phyloP scores from a whole-genome alignment of 1,140 invertebrate genomes.

The Steinernema feltiae region DNA sequence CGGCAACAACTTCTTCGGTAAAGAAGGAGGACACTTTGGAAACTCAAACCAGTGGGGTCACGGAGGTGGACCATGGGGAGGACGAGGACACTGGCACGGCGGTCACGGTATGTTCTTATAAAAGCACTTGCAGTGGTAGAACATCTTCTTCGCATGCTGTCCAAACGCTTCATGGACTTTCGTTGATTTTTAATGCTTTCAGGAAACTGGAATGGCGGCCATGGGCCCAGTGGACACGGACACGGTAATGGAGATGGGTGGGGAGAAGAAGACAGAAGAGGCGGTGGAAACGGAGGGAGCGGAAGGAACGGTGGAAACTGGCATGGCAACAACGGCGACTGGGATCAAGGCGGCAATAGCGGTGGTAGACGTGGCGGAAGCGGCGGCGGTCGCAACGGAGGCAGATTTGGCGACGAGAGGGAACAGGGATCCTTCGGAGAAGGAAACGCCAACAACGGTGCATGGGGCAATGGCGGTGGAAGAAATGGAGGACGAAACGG shows the following conservation, averaged over 20 bases:
- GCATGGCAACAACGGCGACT: not conserved
- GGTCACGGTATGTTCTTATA: constrained; percentile 1
- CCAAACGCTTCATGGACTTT: no score
- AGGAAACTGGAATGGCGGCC: not conserved
- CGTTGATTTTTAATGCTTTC: no score
- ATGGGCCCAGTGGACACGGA: no score
- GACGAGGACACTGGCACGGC: not conserved
- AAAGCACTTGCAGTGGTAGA: no score
- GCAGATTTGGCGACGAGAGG: not conserved
- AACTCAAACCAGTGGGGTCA: not conserved
- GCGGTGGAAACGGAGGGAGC: not conserved
- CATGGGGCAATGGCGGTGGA: not conserved
- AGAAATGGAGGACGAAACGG: not conserved
- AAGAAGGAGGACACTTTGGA: not conserved
- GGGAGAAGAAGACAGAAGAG: not conserved
- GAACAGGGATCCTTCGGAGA: not conserved
- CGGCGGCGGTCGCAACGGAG: not conserved
- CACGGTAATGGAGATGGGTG: no score
- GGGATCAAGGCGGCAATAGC: not conserved
- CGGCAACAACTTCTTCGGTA: not conserved
- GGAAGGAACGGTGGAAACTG: not conserved
- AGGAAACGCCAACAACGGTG: not conserved
- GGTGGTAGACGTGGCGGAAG: not conserved
- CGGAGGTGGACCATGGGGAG: constrained; percentile 1
- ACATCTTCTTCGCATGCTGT: no score